Evolutionary conservation across 2,797 vertebrate genomes (phyloP).

Genomic region (Galaxias olidus): DNA sequence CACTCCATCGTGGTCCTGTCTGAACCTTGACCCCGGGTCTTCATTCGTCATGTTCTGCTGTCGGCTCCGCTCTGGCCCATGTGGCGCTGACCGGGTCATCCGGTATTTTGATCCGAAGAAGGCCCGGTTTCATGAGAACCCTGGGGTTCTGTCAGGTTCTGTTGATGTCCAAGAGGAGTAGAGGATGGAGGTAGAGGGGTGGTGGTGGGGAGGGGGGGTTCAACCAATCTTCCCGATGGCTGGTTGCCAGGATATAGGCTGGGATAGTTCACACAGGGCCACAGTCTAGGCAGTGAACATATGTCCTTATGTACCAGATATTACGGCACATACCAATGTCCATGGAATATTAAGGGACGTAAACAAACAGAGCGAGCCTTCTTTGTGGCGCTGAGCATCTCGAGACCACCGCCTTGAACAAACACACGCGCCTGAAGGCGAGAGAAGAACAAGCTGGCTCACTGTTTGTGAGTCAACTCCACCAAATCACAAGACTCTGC

Average conservation of each 20-base stretch:
- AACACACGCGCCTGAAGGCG: slow-evolving; percentile 1
- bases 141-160: not conserved
- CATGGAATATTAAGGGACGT: not conserved
- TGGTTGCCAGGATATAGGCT: slow-evolving; percentile 6
- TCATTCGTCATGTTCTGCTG: not conserved
- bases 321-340: no score
- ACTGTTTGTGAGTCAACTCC: slow-evolving; percentile 6
- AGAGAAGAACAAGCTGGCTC: not conserved
- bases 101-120: not conserved
- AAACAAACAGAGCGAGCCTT: not conserved
- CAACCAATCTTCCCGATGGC: slow-evolving; percentile 26
- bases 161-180: not conserved
- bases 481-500: slow-evolving; percentile 11
- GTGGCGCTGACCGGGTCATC: no score
- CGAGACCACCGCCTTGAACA: slow-evolving; percentile 12
- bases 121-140: not conserved
- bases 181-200: no score
- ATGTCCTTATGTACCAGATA: no score
- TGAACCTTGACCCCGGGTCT: not conserved
- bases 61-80: not conserved
- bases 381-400: slow-evolving; percentile 7
- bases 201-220: no score
- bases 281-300: not conserved
- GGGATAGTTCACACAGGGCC: slow-evolving; percentile 11
- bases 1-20: not conserved